Percentiles rank a stretch among this genome's conserved stretches.
phyloP scores from a whole-genome alignment of 2,888 invertebrate genomes.

The Bhutanitis thaidina region DNA sequence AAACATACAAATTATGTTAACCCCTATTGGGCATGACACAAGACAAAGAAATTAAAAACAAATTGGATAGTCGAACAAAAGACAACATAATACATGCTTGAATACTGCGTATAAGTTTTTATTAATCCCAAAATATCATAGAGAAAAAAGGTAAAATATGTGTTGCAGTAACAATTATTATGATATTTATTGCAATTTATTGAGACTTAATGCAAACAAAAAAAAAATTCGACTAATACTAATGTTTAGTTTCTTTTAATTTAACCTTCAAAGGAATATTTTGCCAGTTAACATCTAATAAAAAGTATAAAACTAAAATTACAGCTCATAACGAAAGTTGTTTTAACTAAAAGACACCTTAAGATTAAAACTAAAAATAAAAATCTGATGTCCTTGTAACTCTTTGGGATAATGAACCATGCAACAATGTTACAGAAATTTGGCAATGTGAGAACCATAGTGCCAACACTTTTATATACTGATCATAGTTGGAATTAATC shows the following conservation, averaged over 20 bases:
- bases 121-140: no score
- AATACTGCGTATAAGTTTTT: background rate
- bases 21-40: background rate
- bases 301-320: background rate
- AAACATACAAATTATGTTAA: no score
- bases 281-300: background rate
- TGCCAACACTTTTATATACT: constrained; percentile 50
- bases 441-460: constrained; percentile 52
- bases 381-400: constrained; percentile 53
- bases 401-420: constrained; percentile 70
- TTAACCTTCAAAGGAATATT: background rate
- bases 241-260: no score
- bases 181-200: no score
- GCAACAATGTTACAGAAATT: constrained; percentile 53
- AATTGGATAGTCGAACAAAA: background rate
- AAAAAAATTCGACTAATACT: background rate
- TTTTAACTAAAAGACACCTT: constrained; percentile 19
- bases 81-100: background rate
- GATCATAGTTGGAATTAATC: constrained; percentile 39
- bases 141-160: no score
- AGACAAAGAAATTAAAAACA: background rate
- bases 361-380: constrained; percentile 47
- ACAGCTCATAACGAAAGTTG: background rate
- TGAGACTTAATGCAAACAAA: no score
- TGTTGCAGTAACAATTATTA: no score